These are phyloP conservation scores for Apodemus speciosus DNA, from an alignment of 2,113 vertebrate genomes.

Conservation along the genomic window DNA sequence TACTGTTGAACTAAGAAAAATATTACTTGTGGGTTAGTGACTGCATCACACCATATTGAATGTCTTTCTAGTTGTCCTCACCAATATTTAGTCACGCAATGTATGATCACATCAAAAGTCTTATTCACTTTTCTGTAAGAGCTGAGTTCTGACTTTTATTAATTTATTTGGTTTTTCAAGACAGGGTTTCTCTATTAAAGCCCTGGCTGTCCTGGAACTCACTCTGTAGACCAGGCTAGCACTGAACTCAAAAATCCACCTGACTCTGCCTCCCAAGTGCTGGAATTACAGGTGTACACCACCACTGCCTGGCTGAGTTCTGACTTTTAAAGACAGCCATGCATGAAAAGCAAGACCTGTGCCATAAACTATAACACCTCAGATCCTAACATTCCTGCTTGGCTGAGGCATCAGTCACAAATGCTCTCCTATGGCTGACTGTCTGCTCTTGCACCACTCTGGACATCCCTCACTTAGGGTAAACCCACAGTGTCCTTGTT, in stretches of 20 bases:
- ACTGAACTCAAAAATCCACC: too few species aligned
- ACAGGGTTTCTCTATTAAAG: too few species aligned
- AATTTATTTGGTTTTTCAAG: too few species aligned
- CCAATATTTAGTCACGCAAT: background rate
- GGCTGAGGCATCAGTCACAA: background rate
- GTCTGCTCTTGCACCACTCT: background rate
- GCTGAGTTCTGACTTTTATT: constrained; percentile 10
- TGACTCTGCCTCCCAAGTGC: too few species aligned
- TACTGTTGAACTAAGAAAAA: constrained; percentile 81
- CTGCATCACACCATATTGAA: background rate
- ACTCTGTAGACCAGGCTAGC: too few species aligned
- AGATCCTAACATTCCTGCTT: constrained; percentile 14
- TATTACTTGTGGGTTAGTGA: constrained; percentile 8
- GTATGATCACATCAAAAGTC: background rate
- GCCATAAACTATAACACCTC: constrained; percentile 2
- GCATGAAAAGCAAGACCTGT: background rate
- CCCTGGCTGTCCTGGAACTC: too few species aligned
- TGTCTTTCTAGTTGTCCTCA: constrained; percentile 34
- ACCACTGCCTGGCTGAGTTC: background rate
- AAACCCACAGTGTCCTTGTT: background rate
- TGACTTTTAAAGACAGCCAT: constrained; percentile 13
- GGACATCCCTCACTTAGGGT: background rate
- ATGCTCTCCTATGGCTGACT: background rate
- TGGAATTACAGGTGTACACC: too few species aligned
- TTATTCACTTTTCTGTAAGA: constrained; percentile 22